These are phyloP conservation scores for Stenodema calcarata DNA, from an alignment of 2,888 invertebrate genomes.

Conservation along the genomic window DNA sequence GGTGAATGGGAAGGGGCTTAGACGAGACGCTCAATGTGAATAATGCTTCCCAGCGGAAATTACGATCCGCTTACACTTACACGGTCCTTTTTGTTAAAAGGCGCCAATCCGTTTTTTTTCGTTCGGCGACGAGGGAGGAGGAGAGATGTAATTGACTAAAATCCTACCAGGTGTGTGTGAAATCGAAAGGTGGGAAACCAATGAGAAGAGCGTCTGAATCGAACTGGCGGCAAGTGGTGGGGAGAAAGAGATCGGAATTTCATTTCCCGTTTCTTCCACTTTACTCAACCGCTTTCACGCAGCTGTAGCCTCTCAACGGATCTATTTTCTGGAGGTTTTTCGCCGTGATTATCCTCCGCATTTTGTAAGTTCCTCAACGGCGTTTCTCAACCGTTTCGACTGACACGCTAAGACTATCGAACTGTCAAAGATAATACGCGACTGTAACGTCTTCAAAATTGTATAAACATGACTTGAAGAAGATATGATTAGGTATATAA, in stretches of 20 bases:
- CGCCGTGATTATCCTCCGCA: no score
- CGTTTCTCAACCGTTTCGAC: no score
- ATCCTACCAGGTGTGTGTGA: not conserved
- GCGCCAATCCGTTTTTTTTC: not conserved
- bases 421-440: no score
- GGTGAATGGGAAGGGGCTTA: not conserved
- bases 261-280: not conserved
- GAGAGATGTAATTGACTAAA: not conserved
- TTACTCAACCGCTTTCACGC: not conserved
- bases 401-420: no score
- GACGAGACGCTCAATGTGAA: not conserved
- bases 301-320: no score
- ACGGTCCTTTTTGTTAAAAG: not conserved
- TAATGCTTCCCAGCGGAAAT: conserved; percentile 9
- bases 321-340: no score
- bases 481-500: no score
- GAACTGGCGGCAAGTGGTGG: no score
- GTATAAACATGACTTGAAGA: no score
- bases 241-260: not conserved
- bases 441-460: no score
- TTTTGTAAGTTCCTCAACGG: no score
- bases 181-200: not conserved
- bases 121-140: not conserved
- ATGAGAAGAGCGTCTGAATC: no score
- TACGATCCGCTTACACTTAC: conserved; percentile 6